phyloP scores from a whole-genome alignment of 64 coral and sea anemone genomes.

The Montipora foliosa region DNA sequence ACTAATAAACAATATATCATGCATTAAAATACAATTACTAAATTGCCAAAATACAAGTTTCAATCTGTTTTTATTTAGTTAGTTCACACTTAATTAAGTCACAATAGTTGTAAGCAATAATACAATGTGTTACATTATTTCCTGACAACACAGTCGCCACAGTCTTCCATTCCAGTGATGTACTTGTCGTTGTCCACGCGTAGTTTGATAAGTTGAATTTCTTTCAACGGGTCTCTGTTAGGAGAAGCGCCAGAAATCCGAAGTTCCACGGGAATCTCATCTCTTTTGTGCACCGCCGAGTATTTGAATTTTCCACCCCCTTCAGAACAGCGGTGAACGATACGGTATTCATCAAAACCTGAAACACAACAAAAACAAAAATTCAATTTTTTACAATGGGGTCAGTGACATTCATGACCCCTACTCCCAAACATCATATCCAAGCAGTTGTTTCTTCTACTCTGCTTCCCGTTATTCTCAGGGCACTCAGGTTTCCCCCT shows the following conservation, averaged over 20 bases:
- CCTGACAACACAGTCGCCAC: conserved; percentile 35
- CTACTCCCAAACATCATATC: too few species aligned
- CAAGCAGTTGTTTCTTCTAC: too few species aligned
- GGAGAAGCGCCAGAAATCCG: conserved; percentile 6
- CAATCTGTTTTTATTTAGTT: neutral
- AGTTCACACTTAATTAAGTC: neutral
- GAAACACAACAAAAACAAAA: neutral
- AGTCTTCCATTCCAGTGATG: conserved; percentile 35
- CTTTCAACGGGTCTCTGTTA: conserved; percentile 1
- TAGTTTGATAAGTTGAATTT: conserved; percentile 35
- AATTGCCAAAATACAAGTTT: neutral
- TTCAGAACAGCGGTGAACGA: conserved; percentile 1
- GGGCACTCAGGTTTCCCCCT: too few species aligned
- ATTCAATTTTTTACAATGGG: neutral
- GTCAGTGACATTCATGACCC: too few species aligned
- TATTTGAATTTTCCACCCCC: conserved; percentile 36
- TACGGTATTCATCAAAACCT: conserved; percentile 49
- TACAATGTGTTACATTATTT: neutral
- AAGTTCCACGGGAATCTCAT: conserved; percentile 13
- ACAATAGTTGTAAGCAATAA: neutral
- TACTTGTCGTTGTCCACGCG: neutral
- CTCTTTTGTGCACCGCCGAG: neutral
- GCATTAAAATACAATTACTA: neutral
- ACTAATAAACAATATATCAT: neutral
- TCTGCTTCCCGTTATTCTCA: too few species aligned